Percentiles rank a stretch among this genome's conserved stretches.
Evolutionary conservation across 2,797 vertebrate species (phyloP).

Genomic region (Phrynocephalus guinanensis): DNA sequence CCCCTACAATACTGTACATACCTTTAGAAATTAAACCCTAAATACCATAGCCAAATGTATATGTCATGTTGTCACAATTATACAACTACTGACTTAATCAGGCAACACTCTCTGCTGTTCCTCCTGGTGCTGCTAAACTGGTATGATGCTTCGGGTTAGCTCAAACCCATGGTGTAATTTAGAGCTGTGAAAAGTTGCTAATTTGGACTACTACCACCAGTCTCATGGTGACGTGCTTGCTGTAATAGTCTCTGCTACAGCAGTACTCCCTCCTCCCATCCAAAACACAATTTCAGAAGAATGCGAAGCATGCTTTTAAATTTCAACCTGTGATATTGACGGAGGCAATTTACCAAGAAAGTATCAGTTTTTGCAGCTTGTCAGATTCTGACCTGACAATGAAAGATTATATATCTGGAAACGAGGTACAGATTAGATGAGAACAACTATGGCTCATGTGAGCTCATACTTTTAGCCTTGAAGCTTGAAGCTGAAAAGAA

Average conservation of each 20-base stretch:
- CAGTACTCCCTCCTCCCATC: background rate
- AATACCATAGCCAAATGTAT: background rate
- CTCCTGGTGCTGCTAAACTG: background rate
- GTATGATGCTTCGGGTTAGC: background rate
- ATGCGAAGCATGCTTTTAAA: slow-evolving; percentile 68
- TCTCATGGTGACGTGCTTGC: too few species aligned
- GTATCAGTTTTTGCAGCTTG: slow-evolving; percentile 67
- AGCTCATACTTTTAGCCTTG: slow-evolving; percentile 65
- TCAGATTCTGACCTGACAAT: slow-evolving; percentile 71
- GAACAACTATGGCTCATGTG: slow-evolving; percentile 39
- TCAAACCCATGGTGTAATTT: background rate
- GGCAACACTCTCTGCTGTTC: background rate
- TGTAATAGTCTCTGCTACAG: background rate
- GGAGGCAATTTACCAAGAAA: slow-evolving; percentile 68
- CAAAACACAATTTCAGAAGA: slow-evolving; percentile 60
- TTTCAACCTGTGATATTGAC: slow-evolving; percentile 61
- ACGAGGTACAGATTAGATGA: slow-evolving; percentile 62
- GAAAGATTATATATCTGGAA: slow-evolving; percentile 66
- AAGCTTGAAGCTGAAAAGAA: slow-evolving; percentile 59
- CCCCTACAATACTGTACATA: background rate
- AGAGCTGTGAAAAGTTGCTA: too few species aligned
- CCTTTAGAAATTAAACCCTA: background rate
- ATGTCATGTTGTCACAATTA: background rate
- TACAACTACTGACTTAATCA: background rate
- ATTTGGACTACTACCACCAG: too few species aligned